Conservation (phyloP, 1,140 invertebrate species). For the Coelopa frigida region DNA sequence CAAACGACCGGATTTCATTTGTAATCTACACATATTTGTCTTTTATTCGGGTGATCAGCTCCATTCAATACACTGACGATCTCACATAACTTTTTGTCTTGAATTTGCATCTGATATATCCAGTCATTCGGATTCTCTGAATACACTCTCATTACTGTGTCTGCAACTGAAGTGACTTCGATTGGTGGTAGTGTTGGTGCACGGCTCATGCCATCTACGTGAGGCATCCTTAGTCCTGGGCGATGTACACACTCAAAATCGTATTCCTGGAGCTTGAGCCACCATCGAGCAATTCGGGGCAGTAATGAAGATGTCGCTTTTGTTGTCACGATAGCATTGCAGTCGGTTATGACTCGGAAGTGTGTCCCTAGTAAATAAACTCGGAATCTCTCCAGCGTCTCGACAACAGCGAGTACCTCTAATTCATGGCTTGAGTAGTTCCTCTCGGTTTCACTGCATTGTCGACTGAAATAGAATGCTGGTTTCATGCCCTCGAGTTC, state of each 20-base stretch:
- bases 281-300: constrained; percentile 36
- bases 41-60: too few species aligned
- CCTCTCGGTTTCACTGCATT: constrained; percentile 16
- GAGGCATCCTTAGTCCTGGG: neutral
- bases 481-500: too few species aligned
- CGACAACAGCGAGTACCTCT: constrained; percentile 18
- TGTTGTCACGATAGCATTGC: constrained; percentile 5
- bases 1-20: too few species aligned
- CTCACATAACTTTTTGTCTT: neutral
- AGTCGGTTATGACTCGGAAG: constrained; percentile 15
- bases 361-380: constrained; percentile 8
- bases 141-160: neutral
- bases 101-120: neutral
- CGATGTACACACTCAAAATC: constrained; percentile 4
- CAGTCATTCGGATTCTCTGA: neutral
- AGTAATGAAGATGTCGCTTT: constrained; percentile 8
- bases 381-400: constrained; percentile 11
- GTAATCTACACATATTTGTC: too few species aligned
- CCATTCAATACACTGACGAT: neutral
- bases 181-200: neutral
- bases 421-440: constrained; percentile 23
- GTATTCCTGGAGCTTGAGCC: constrained; percentile 16
- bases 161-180: neutral
- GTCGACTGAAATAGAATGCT: constrained; percentile 15
- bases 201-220: neutral